A percentile compares a stretch with the other conserved stretches of the same genome.
Evolutionary conservation across 2,113 vertebrate genomes (phyloP).

Genomic region (Xerus inauris): DNA sequence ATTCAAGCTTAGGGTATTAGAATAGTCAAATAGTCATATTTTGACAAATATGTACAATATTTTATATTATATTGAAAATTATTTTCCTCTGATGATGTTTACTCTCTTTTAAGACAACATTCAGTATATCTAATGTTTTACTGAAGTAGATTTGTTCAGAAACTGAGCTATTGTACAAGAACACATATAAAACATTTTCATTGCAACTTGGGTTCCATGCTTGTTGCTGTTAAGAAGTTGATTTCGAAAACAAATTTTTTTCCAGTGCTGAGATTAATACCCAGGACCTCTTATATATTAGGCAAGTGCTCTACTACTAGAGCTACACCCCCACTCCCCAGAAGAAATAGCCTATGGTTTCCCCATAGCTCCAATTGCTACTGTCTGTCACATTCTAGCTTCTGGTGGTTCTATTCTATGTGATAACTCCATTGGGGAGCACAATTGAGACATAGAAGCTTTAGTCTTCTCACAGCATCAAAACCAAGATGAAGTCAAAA

Average conservation of each 20-base stretch:
- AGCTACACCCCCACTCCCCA: no score
- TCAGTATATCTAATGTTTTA: not conserved
- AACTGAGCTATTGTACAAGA: not conserved
- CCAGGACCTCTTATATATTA: not conserved
- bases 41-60: constrained; percentile 56
- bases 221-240: not conserved
- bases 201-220: not conserved
- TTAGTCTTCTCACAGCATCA: not conserved
- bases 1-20: constrained; percentile 58
- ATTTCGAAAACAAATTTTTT: not conserved
- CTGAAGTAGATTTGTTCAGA: constrained; percentile 57
- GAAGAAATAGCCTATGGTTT: not conserved
- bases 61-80: constrained; percentile 70
- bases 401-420: not conserved
- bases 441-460: not conserved
- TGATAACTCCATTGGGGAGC: not conserved
- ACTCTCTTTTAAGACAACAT: not conserved
- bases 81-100: constrained; percentile 62
- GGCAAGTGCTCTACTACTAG: not conserved
- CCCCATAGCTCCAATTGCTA: not conserved
- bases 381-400: not conserved
- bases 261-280: not conserved
- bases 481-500: not conserved
- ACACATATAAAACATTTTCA: constrained; percentile 24
- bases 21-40: constrained; percentile 60